These are phyloP conservation scores for Anodontia alba DNA, from an alignment of 2,888 invertebrate species.

Conservation along the genomic window DNA sequence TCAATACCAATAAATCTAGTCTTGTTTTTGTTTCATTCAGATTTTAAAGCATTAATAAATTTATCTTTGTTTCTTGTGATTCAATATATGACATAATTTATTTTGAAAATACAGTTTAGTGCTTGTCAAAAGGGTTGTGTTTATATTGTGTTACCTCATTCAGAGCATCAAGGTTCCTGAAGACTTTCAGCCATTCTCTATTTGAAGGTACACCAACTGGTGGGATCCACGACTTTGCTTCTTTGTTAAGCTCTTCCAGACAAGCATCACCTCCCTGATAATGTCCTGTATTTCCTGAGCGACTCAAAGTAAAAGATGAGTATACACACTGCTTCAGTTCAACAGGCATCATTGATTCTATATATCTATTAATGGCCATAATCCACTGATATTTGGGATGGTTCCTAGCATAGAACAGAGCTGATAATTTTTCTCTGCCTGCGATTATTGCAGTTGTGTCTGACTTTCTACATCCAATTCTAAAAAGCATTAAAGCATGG, in stretches of 20 bases:
- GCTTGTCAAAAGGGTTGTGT: not conserved
- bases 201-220: slow-evolving; percentile 23
- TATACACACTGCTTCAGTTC: not conserved
- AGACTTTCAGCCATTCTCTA: not conserved
- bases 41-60: not conserved
- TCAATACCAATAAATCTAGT: not conserved
- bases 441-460: slow-evolving; percentile 34
- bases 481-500: slow-evolving; percentile 35
- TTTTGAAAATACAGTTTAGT: not conserved
- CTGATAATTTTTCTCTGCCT: slow-evolving; percentile 23
- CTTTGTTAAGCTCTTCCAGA: slow-evolving; percentile 40
- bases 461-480: slow-evolving; percentile 35
- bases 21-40: not conserved
- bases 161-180: not conserved
- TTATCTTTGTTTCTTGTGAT: too few species aligned
- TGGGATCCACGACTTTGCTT: slow-evolving; percentile 34
- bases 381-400: not conserved
- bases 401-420: not conserved
- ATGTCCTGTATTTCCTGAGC: slow-evolving; percentile 32
- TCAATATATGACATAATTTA: not conserved
- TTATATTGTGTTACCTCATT: not conserved
- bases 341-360: slow-evolving; percentile 28
- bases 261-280: slow-evolving; percentile 45
- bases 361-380: slow-evolving; percentile 13
- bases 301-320: slow-evolving; percentile 21